phyloP scores from a whole-genome alignment of 2,888 invertebrate genomes.

The Meteorus cinctellus region DNA sequence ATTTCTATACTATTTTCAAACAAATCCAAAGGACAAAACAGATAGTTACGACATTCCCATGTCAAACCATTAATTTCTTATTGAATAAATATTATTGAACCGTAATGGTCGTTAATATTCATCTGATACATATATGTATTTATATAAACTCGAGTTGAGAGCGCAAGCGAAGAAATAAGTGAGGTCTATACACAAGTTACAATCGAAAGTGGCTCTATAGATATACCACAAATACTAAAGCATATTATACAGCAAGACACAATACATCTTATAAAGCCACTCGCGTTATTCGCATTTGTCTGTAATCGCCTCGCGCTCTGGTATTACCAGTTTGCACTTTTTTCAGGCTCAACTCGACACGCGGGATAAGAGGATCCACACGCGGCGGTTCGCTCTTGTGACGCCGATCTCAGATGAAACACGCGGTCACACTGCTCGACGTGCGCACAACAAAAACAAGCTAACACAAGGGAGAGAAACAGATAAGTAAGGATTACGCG shows the following conservation, averaged over 20 bases:
- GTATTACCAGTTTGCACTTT: conserved; percentile 55
- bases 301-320: conserved; percentile 55
- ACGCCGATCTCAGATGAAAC: neutral
- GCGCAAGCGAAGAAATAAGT: neutral
- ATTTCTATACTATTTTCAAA: no score
- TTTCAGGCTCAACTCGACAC: conserved; percentile 24
- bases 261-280: conserved; percentile 51
- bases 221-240: conserved; percentile 31
- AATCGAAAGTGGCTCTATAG: conserved; percentile 33
- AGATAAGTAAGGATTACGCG: conserved; percentile 52
- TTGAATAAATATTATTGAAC: conserved; percentile 43
- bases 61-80: conserved; percentile 33
- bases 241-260: conserved; percentile 39
- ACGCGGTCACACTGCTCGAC: conserved; percentile 3
- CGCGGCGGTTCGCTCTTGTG: neutral
- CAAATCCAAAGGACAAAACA: conserved; percentile 7
- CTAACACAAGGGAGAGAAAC: conserved; percentile 37
- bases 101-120: conserved; percentile 28
- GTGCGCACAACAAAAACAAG: conserved; percentile 1
- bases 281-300: conserved; percentile 47
- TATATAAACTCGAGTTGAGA: conserved; percentile 11
- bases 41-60: conserved; percentile 31
- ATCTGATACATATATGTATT: conserved; percentile 20
- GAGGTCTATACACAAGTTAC: conserved; percentile 1
- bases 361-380: neutral